A percentile compares a stretch with the other conserved stretches of the same genome.
Conservation (phyloP, 2,797 vertebrate species). For the Enteromius treurensis region DNA sequence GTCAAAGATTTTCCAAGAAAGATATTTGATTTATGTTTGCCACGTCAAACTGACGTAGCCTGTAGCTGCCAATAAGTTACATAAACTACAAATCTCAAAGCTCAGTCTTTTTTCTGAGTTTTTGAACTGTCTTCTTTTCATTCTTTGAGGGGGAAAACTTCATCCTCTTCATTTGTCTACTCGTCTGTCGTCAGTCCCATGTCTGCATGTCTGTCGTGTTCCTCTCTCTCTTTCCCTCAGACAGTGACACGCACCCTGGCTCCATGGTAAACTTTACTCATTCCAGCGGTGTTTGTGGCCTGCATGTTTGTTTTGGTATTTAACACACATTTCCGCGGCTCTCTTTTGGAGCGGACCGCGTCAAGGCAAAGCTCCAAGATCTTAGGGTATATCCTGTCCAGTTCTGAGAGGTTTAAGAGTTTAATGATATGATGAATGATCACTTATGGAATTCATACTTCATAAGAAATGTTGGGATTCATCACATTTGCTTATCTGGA, state of each 20-base stretch:
- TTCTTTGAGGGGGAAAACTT: slow-evolving; percentile 20
- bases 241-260: slow-evolving; percentile 65
- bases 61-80: slow-evolving; percentile 11
- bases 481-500: slow-evolving; percentile 16
- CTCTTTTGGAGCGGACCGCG: slow-evolving; percentile 64
- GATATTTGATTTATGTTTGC: slow-evolving; percentile 11
- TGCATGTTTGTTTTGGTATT: slow-evolving; percentile 83
- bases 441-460: slow-evolving; percentile 20
- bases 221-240: slow-evolving; percentile 57
- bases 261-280: slow-evolving; percentile 77
- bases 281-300: slow-evolving; percentile 77
- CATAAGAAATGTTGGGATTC: slow-evolving; percentile 19
- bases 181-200: not conserved
- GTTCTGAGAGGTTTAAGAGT: slow-evolving; percentile 24
- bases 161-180: slow-evolving; percentile 28
- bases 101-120: not conserved
- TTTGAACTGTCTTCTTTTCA: slow-evolving; percentile 20
- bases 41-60: not conserved
- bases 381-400: slow-evolving; percentile 34
- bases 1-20: slow-evolving; percentile 18
- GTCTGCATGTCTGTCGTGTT: slow-evolving; percentile 1
- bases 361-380: slow-evolving; percentile 53
- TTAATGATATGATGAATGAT: slow-evolving; percentile 38
- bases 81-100: slow-evolving; percentile 8
- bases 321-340: slow-evolving; percentile 78